Conservation (phyloP, 2,113 vertebrate genomes). For the Vulpes lagopus region DNA sequence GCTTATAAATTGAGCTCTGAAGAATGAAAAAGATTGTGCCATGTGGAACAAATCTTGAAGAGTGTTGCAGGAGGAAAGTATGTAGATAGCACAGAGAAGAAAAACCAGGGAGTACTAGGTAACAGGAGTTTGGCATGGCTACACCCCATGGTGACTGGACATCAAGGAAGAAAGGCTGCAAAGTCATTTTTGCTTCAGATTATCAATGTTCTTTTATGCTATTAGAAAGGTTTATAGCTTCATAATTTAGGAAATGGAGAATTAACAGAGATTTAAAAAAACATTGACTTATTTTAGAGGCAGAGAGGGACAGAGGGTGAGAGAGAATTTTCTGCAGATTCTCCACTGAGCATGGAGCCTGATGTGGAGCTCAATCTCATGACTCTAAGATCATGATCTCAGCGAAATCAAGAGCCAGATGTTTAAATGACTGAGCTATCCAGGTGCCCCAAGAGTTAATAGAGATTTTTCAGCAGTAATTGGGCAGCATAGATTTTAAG, state of each 20-base stretch:
- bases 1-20: not conserved
- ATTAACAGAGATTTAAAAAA: not conserved
- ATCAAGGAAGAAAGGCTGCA: not conserved
- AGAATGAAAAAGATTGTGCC: not conserved
- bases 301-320: not conserved
- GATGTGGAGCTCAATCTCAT: not conserved
- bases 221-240: not conserved
- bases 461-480: not conserved
- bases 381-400: no score
- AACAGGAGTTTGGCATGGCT: not conserved
- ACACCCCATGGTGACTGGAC: accelerated
- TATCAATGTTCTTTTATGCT: not conserved
- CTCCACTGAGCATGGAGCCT: not conserved
- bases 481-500: not conserved
- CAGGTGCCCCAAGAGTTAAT: not conserved
- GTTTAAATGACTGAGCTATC: not conserved
- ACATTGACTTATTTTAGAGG: not conserved
- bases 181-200: not conserved
- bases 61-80: not conserved
- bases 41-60: not conserved
- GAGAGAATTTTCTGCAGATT: not conserved
- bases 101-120: not conserved
- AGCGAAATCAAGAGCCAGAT: no score
- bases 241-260: not conserved
- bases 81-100: not conserved